A percentile compares a stretch with the other conserved stretches of the same genome.
Conservation (phyloP, 2,113 vertebrate species). For the Microcebus griseorufus region DNA sequence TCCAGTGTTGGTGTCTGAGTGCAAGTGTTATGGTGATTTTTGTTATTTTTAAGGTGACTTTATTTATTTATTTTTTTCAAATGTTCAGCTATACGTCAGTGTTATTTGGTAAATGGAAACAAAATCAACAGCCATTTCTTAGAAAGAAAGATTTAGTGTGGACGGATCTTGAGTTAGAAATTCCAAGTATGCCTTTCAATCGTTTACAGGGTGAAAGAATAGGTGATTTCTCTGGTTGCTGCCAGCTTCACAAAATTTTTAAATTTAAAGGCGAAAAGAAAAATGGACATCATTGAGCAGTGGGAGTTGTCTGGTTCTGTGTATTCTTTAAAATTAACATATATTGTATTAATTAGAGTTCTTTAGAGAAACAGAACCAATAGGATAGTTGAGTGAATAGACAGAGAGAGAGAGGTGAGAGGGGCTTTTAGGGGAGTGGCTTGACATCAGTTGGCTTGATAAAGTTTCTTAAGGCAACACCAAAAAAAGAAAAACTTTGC, state of each 20-base stretch:
- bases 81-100: neutral
- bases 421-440: neutral
- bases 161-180: neutral
- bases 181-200: too few species aligned
- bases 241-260: too few species aligned
- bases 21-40: neutral
- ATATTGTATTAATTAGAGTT: neutral
- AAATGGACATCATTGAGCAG: neutral
- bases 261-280: neutral
- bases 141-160: neutral
- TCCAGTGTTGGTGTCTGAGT: neutral
- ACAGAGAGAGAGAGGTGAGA: too few species aligned
- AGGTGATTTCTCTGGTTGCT: neutral
- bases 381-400: neutral
- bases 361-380: neutral
- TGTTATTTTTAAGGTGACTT: neutral
- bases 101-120: neutral
- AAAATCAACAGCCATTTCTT: neutral
- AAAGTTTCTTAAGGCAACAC: conserved; percentile 75
- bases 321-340: neutral
- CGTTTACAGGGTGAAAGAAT: rapidly evolving
- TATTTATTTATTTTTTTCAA: neutral
- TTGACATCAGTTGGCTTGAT: conserved; percentile 49
- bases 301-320: neutral
- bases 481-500: conserved; percentile 69